phyloP scores from a whole-genome alignment of 2,113 vertebrate species.

The Erinaceus europaeus region DNA sequence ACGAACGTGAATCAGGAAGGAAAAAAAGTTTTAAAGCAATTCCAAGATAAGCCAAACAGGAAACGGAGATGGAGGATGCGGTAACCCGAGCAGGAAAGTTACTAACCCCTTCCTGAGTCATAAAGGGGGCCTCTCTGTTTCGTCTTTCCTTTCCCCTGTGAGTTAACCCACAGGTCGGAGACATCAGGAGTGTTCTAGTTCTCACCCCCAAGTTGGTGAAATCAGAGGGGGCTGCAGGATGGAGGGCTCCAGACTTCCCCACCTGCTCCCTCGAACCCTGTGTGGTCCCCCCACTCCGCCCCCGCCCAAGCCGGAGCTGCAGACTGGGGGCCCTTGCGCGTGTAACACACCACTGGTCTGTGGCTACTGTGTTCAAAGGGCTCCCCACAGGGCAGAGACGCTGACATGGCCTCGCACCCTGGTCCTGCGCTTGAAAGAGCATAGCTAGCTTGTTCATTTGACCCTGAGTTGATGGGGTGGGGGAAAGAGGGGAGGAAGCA shows the following conservation, averaged over 20 bases:
- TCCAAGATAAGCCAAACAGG: conserved; percentile 85
- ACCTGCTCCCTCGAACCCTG: conserved; percentile 44
- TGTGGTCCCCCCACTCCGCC: conserved; percentile 57
- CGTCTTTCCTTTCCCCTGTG: conserved; percentile 47
- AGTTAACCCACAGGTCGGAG: neutral
- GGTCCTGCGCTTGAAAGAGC: too few species aligned
- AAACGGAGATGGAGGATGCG: conserved; percentile 80
- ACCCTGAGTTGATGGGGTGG: too few species aligned
- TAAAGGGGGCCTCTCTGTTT: conserved; percentile 77
- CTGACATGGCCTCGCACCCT: too few species aligned
- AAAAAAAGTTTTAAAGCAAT: conserved; percentile 61
- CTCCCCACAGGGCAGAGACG: too few species aligned
- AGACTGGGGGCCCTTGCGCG: too few species aligned
- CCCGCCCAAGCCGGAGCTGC: too few species aligned
- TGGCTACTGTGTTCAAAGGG: too few species aligned
- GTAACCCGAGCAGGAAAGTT: conserved; percentile 80
- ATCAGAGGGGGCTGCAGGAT: neutral
- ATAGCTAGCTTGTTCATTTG: too few species aligned
- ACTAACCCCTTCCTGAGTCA: conserved; percentile 79
- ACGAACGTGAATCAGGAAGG: conserved; percentile 58
- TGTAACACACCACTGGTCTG: too few species aligned
- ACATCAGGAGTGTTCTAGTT: neutral
- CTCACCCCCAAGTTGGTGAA: neutral
- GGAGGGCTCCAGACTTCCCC: neutral
- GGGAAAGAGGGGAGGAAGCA: too few species aligned